Evolutionary conservation across 2,888 invertebrate genomes (phyloP).

Genomic region (Dolichopus griseipennis): DNA sequence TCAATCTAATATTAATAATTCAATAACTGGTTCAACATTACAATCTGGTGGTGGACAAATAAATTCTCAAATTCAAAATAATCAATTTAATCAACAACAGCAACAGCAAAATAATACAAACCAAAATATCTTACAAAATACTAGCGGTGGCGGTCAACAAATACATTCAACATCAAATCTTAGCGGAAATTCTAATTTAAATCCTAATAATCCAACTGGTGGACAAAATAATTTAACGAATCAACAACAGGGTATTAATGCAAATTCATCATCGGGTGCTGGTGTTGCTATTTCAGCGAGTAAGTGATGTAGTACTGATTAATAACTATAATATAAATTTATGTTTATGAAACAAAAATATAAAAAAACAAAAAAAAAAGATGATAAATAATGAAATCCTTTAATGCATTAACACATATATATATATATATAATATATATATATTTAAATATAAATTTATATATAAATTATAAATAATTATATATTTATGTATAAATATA

Average conservation of each 20-base stretch:
- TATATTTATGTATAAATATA: constrained; percentile 15
- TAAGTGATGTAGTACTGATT: constrained; percentile 32
- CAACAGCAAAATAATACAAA: constrained; percentile 34
- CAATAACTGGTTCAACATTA: constrained; percentile 22
- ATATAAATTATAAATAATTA: constrained; percentile 17
- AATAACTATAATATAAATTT: constrained; percentile 23
- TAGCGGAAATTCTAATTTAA: constrained; percentile 25
- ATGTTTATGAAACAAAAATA: constrained; percentile 16
- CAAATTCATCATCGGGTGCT: constrained; percentile 26
- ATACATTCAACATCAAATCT: constrained; percentile 19
- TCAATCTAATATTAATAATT: constrained; percentile 9
- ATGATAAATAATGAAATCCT: constrained; percentile 19
- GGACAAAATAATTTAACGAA: constrained; percentile 26
- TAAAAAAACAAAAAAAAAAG: constrained; percentile 12
- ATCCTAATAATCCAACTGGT: neutral
- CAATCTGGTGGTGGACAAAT: constrained; percentile 21
- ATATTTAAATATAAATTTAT: constrained; percentile 14
- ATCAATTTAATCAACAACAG: constrained; percentile 28
- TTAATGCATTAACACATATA: constrained; percentile 20
- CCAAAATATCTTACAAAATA: constrained; percentile 26
- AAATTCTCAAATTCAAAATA: constrained; percentile 30
- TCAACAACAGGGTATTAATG: constrained; percentile 21
- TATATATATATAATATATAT: constrained; percentile 15
- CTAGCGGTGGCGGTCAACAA: constrained; percentile 11
- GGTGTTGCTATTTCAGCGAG: constrained; percentile 28